Evolutionary conservation across 2,113 vertebrate species (phyloP).

Genomic region (Neotragus moschatus): DNA sequence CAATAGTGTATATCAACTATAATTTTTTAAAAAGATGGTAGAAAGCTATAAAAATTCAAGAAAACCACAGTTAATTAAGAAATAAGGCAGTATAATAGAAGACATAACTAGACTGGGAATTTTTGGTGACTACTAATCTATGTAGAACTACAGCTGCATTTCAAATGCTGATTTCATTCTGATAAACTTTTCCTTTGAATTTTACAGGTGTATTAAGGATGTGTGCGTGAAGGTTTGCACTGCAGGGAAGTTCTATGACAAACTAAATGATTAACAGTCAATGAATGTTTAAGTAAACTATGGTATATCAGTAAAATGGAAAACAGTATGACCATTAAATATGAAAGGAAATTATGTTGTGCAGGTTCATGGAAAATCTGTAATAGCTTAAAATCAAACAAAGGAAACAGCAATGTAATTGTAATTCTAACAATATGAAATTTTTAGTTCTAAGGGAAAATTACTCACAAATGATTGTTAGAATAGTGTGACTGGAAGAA

Average conservation of each 20-base stretch:
- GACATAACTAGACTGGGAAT: background rate
- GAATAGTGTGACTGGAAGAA: background rate
- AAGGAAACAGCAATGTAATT: background rate
- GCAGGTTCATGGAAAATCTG: background rate
- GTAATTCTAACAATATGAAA: background rate
- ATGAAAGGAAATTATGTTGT: background rate
- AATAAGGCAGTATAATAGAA: background rate
- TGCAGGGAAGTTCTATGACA: background rate
- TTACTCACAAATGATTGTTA: background rate
- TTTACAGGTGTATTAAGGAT: background rate
- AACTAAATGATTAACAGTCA: background rate
- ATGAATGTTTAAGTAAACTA: background rate
- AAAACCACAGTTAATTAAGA: background rate
- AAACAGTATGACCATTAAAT: background rate
- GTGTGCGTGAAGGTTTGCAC: background rate
- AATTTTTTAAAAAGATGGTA: background rate
- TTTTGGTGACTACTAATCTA: background rate
- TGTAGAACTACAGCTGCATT: background rate
- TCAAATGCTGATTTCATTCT: background rate
- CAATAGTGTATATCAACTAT: background rate
- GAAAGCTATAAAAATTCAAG: background rate
- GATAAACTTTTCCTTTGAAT: background rate
- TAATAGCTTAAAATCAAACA: background rate
- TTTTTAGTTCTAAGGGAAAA: background rate
- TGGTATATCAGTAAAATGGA: background rate